phyloP scores from a whole-genome alignment of 2,113 vertebrate genomes.

The Lutjanus erythropterus region DNA sequence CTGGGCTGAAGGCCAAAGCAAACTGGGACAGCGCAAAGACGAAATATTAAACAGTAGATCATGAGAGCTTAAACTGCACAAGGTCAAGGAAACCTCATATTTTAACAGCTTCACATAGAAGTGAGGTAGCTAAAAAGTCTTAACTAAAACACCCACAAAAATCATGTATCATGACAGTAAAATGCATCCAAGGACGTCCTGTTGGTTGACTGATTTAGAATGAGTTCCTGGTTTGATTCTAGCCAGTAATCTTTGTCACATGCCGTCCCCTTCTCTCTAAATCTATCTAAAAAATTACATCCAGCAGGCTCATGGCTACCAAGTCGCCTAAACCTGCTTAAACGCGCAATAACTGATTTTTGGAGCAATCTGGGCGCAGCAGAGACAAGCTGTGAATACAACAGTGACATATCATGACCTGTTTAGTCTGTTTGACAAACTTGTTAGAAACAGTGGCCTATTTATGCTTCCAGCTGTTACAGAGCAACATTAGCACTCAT shows the following conservation, averaged over 20 bases:
- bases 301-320: background rate
- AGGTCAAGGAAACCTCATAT: background rate
- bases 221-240: background rate
- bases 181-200: background rate
- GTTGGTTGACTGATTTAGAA: background rate
- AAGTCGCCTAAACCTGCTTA: background rate
- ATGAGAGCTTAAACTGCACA: background rate
- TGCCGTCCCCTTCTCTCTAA: too few species aligned
- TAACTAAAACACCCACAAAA: background rate
- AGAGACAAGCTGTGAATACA: background rate
- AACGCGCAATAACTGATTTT: too few species aligned
- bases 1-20: constrained; percentile 38
- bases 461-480: background rate
- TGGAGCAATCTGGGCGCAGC: too few species aligned
- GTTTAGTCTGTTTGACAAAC: background rate
- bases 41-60: constrained; percentile 19
- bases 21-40: constrained; percentile 41
- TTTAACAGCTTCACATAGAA: background rate
- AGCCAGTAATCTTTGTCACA: background rate
- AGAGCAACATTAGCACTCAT: too few species aligned
- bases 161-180: background rate
- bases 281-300: background rate
- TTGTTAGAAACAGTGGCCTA: too few species aligned
- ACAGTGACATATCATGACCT: background rate
- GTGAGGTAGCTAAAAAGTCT: background rate